A percentile compares a stretch with the other conserved stretches of the same genome.
Evolutionary conservation across 1,140 invertebrate genomes (phyloP).

Genomic region (Agrypnia vestita): DNA sequence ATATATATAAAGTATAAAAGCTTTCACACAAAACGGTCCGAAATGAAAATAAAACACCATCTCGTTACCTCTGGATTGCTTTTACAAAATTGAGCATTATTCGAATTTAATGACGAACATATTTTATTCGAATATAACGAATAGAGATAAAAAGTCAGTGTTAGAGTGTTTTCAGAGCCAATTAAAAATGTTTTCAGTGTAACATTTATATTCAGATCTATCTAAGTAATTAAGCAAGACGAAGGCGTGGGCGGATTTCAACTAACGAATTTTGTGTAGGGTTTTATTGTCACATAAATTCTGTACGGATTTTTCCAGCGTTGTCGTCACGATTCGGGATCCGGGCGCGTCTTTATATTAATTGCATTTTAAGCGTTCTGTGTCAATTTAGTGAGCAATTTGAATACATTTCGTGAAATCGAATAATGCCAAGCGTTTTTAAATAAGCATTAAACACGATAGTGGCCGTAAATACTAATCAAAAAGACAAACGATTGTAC

Average conservation of each 20-base stretch:
- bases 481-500: not conserved
- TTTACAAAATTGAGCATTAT: constrained; percentile 40
- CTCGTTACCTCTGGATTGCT: constrained; percentile 42
- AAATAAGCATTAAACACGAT: not conserved
- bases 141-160: constrained; percentile 58
- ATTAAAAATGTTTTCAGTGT: constrained; percentile 57
- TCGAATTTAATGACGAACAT: constrained; percentile 44
- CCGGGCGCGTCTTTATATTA: constrained; percentile 21
- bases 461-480: not conserved
- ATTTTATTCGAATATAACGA: constrained; percentile 48
- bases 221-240: constrained; percentile 48
- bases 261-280: constrained; percentile 49
- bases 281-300: constrained; percentile 42
- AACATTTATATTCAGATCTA: constrained; percentile 53
- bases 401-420: constrained; percentile 28
- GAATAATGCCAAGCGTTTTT: constrained; percentile 1
- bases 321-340: constrained; percentile 5
- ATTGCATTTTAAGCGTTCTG: constrained; percentile 19
- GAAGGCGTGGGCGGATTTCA: constrained; percentile 38
- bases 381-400: constrained; percentile 8
- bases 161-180: constrained; percentile 55
- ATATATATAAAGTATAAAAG: constrained; percentile 28
- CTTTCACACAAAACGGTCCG: constrained; percentile 12
- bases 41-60: constrained; percentile 48
- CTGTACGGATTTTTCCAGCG: constrained; percentile 22